Percentiles rank a stretch among this genome's conserved stretches.
Evolutionary conservation across 1,140 invertebrate genomes (phyloP).

Genomic region (Acyrthosiphon pisum): DNA sequence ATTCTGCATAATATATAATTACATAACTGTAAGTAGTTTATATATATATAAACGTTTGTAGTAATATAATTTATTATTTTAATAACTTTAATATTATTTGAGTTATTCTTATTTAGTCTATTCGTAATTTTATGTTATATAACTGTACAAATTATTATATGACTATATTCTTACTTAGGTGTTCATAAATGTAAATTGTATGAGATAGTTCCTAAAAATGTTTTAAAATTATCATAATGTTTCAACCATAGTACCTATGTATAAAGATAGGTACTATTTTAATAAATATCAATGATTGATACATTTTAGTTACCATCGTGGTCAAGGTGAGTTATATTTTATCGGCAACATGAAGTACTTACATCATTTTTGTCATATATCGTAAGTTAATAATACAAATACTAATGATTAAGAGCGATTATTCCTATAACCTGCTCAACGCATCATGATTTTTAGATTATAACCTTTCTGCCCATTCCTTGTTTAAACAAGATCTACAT

Average conservation of each 20-base stretch:
- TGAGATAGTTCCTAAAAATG: neutral
- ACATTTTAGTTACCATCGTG: neutral
- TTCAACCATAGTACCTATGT: neutral
- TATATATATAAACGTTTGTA: neutral
- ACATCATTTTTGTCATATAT: neutral
- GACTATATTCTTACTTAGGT: neutral
- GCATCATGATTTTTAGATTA: neutral
- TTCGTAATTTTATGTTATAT: neutral
- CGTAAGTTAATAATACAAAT: neutral
- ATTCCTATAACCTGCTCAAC: constrained; percentile 7
- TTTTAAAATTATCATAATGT: neutral
- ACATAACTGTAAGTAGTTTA: neutral
- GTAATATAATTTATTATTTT: constrained; percentile 18
- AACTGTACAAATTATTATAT: neutral
- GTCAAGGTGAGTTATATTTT: neutral
- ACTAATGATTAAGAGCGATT: neutral
- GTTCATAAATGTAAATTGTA: neutral
- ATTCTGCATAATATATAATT: neutral
- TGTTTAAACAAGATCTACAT: constrained; percentile 28
- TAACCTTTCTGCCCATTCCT: neutral
- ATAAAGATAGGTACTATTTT: neutral
- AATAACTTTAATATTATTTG: neutral
- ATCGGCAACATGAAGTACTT: neutral
- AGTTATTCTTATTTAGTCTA: neutral
- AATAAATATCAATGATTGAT: neutral